A percentile compares a stretch with the other conserved stretches of the same genome.
These are phyloP conservation scores for Mus pahari DNA, from an alignment of 2,113 vertebrate genomes.

Conservation along the genomic window DNA sequence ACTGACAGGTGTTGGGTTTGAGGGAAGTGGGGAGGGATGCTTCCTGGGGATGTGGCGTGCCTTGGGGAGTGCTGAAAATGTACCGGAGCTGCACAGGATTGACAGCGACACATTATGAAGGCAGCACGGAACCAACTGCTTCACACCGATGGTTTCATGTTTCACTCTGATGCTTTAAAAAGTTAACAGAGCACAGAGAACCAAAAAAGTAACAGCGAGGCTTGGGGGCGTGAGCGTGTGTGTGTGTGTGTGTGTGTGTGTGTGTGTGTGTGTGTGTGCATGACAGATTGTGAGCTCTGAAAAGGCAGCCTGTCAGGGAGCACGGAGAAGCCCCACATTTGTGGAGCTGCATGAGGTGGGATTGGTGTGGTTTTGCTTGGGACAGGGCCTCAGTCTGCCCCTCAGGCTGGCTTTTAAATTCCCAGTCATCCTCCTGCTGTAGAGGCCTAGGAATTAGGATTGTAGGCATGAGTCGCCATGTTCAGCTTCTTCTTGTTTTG, in stretches of 20 bases:
- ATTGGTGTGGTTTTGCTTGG: neutral
- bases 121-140: neutral
- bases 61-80: neutral
- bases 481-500: neutral
- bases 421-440: neutral
- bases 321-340: neutral
- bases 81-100: neutral
- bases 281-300: neutral
- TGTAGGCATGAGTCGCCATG: neutral
- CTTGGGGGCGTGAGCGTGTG: neutral
- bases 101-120: neutral
- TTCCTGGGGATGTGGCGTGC: neutral
- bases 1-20: neutral
- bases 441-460: neutral
- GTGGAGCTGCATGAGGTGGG: neutral
- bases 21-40: neutral
- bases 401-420: neutral
- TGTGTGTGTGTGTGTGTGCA: neutral
- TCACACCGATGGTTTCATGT: conserved; percentile 15
- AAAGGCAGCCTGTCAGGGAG: neutral
- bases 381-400: neutral
- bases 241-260: neutral
- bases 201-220: neutral
- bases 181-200: conserved; percentile 4
- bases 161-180: neutral